phyloP scores from a whole-genome alignment of 2,113 vertebrate genomes.

The Axis porcinus region DNA sequence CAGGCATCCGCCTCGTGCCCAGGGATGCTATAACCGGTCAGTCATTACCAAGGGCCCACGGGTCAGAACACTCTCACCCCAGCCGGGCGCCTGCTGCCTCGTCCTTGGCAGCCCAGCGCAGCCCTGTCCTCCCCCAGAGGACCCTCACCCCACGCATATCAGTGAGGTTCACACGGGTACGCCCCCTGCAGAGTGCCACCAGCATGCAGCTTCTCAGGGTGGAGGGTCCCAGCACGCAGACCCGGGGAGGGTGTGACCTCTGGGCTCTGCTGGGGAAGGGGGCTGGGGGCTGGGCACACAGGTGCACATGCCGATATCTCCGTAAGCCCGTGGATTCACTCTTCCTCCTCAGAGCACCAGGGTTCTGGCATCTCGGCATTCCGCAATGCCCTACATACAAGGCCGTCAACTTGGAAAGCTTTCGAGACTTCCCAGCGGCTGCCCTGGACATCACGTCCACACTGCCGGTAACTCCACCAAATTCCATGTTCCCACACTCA shows the following conservation, averaged over 20 bases:
- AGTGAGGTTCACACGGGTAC: fast-evolving
- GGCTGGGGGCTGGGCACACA: not conserved
- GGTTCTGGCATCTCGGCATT: too few relatives aligned
- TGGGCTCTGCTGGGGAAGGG: not conserved
- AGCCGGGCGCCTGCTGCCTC: not conserved
- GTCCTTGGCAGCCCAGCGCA: not conserved
- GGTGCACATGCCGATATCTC: too few relatives aligned
- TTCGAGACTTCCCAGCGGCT: not conserved
- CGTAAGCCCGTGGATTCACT: not conserved
- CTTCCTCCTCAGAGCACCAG: not conserved
- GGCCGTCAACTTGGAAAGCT: fast-evolving
- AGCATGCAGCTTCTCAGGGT: fast-evolving
- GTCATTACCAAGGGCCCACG: not conserved
- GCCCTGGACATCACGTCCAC: not conserved
- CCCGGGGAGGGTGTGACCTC: not conserved
- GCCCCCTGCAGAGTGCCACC: not conserved
- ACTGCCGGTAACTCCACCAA: not conserved
- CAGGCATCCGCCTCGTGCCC: not conserved
- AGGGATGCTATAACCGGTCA: not conserved
- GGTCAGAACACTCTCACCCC: not conserved
- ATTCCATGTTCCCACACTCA: not conserved
- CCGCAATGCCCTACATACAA: not conserved
- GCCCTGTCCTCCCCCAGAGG: not conserved
- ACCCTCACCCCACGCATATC: too few relatives aligned
- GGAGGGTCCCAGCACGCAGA: fast-evolving